Conservation (phyloP, 2,888 invertebrate genomes). For the Hecatera dysodea region DNA sequence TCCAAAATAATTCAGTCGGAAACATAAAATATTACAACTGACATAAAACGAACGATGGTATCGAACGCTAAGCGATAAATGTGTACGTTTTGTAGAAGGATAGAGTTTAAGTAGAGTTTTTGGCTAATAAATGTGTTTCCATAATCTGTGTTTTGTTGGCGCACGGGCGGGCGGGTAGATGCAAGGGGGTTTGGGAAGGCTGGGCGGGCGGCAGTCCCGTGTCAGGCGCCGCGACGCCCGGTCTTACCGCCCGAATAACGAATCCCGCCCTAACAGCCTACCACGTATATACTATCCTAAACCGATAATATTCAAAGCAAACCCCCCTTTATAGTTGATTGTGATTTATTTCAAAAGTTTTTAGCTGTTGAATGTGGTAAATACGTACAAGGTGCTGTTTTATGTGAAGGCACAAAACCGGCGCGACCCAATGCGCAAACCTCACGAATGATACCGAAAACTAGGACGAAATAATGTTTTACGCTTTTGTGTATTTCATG, state of each 20-base stretch:
- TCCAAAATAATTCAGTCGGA: constrained; percentile 39
- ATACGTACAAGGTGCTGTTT: constrained; percentile 73
- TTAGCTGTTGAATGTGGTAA: constrained; percentile 41
- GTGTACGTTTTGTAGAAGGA: constrained; percentile 80
- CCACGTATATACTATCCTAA: constrained; percentile 63
- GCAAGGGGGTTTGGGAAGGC: constrained; percentile 74
- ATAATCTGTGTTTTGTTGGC: constrained; percentile 89
- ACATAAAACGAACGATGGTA: constrained; percentile 39
- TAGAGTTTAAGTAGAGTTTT: constrained; percentile 84
- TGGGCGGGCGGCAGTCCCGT: constrained; percentile 88
- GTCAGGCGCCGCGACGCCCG: constrained; percentile 87
- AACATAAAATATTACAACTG: constrained; percentile 41
- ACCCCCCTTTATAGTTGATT: constrained; percentile 42
- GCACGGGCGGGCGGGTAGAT: constrained; percentile 75
- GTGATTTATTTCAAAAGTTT: constrained; percentile 48
- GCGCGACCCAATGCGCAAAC: constrained; percentile 89
- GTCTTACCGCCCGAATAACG: constrained; percentile 77
- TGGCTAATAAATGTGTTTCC: constrained; percentile 88
- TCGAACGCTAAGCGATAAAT: constrained; percentile 69
- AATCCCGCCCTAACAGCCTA: constrained; percentile 71
- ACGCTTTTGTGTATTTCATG: constrained; percentile 43
- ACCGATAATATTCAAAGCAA: constrained; percentile 52
- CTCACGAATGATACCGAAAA: constrained; percentile 80
- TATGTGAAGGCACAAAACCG: constrained; percentile 77
- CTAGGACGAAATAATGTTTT: constrained; percentile 75